Base-by-base conservation (phyloP, 2,113 vertebrate genomes). In the Mesoclemmys tuberculata region DNA sequence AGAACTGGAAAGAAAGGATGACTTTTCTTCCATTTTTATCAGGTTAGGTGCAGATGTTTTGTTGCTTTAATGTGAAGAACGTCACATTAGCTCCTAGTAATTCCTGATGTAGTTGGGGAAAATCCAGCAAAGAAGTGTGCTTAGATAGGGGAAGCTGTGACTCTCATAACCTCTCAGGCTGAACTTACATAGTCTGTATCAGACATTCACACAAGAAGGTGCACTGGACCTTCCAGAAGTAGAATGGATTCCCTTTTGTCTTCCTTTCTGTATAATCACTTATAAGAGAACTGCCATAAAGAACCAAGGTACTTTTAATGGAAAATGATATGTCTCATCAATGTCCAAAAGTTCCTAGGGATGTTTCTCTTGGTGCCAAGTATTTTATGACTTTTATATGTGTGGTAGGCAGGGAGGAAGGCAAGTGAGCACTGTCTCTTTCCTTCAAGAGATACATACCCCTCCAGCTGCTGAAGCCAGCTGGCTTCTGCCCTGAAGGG, bases 51-150 rank as follows among this genome's bases (percentile, higher is more conserved):
- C 48, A 92, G 83, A 96, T 92, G 38, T 87, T 64, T 64, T 84
- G 64, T 82, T 96, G 89, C 10, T 41, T 74, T 74, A 92, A 95
- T 95, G 89, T 0, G 0, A 97, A 74, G 38, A 97, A 81, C 90
- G 94, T 31, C 61, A 64, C 88, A 38, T 80, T 80, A 96, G 85
- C 58, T 87, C 0, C 0, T 61, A 91, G 38, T 87, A 79, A 87
- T 95, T 93, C 80, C 80, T 24, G 86, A 94, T 52, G 61, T 90
- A 93, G 94, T 77, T 96, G 88, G 95, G 61, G 80, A 87, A 94
- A 97, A 93, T 75, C 61, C 82, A 95, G 75, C 84, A 61, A 89
- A 93, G 79, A 81, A 75, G 77, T 9, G 35, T 92, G 46, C 71
- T 14, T 44, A 58, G 90, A 80, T 78, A 90, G 79, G 71, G 35